A percentile compares a stretch with the other conserved stretches of the same genome.
Conservation (phyloP, 1,140 invertebrate species). For the Cecropterus lyciades region DNA sequence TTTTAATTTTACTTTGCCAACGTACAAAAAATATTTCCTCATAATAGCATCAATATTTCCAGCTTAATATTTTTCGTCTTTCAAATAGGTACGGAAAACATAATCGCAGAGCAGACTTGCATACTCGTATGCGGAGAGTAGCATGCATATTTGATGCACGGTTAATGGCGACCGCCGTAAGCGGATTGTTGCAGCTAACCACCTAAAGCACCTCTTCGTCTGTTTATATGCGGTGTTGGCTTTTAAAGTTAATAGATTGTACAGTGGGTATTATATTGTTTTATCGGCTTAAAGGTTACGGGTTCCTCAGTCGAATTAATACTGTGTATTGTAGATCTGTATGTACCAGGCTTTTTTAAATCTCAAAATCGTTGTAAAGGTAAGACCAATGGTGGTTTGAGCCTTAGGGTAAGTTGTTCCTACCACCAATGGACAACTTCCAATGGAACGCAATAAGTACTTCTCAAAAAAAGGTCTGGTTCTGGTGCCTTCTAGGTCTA, state of each 20-base stretch:
- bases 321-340: no score
- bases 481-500: no score
- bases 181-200: conserved; percentile 65
- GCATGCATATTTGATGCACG: conserved; percentile 68
- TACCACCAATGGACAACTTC: no score
- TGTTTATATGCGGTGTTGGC: conserved; percentile 28
- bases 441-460: no score
- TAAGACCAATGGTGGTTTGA: no score
- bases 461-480: no score
- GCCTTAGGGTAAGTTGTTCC: no score
- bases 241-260: not conserved
- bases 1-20: no score
- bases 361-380: no score
- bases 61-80: not conserved
- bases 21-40: no score
- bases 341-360: no score
- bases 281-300: not conserved
- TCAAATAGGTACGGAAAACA: not conserved
- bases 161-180: conserved; percentile 58
- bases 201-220: conserved; percentile 57
- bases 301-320: not conserved
- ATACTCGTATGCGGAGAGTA: conserved; percentile 47
- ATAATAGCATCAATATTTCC: no score
- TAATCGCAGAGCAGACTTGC: not conserved
- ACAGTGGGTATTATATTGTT: not conserved